Evolutionary conservation across 2,797 vertebrate species (phyloP), one percentile per base, ranked within the genome.

Genomic region (Liasis olivaceus): DNA sequence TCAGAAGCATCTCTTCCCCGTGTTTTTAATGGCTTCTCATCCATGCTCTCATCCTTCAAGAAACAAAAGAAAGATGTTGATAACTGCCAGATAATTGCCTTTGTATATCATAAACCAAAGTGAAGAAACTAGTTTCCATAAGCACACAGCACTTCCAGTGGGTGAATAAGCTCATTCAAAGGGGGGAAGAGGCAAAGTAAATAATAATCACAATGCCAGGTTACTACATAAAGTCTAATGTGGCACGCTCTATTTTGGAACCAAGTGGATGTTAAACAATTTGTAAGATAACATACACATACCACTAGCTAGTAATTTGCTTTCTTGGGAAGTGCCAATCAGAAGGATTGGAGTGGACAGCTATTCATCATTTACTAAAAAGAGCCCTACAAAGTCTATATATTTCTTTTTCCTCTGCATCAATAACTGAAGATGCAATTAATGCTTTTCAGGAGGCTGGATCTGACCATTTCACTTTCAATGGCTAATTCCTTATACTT

Each of bases 21-120:
- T 95, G 99, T 97, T 97, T 99, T 99, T 94, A 99, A 95, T 0
- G 99, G 98, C 93, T 99, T 99, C 92, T 99, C 99, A 96, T 99
- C 98, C 95, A 98, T 96, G 85, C 98, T 98, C 93, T 99, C 99
- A 56, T 99, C 99, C 91, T 99, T 97, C 72, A 96, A 0, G 97
- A 66, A 96, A 93, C 26, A 93, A 93, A 88, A 36, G 51, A 94
- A 62, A 88, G 0, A 36, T 26, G 90, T 92, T 93, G 92, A 69
- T 1, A 81, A 89, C 20, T 15, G 31, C 89, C 47, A 14, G 90
- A 14, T 62, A 60, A 95, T 92, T 59, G 2, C 5, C 36, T 24
- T 1, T 28, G 0, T 42, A 14, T 51, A 42, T 26, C 24, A 88
- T 6, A 91, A 28, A 91, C 72, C 28, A 54, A 85, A 17, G 51